phyloP scores from a whole-genome alignment of 2,113 vertebrate species.

The Psilopogon haemacephalus region DNA sequence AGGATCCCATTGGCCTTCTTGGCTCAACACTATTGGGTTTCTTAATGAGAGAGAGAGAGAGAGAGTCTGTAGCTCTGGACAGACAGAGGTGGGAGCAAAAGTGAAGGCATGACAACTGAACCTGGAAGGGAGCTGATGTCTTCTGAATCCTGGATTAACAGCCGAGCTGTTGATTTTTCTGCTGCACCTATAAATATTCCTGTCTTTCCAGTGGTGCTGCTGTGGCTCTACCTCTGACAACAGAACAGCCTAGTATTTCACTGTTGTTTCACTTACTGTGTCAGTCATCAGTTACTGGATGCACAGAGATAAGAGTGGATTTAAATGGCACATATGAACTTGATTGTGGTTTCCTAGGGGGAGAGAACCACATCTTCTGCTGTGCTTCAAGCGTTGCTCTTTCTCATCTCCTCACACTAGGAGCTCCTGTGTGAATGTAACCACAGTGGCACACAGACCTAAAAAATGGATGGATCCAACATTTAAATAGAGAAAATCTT shows the following conservation, averaged over 20 bases:
- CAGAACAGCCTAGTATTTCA: neutral
- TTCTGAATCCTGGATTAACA: neutral
- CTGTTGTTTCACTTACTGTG: neutral
- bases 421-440: neutral
- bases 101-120: neutral
- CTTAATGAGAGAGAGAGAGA: neutral
- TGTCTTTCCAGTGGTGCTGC: neutral
- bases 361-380: neutral
- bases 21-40: neutral
- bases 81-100: neutral
- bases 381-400: neutral
- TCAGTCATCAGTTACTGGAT: neutral
- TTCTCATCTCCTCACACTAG: conserved; percentile 5
- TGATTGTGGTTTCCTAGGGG: conserved; percentile 1
- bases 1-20: too few relatives aligned
- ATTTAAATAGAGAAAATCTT: conserved; percentile 21
- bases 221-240: neutral
- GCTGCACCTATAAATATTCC: neutral
- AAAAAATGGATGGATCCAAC: neutral
- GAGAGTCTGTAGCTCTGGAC: neutral
- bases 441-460: neutral
- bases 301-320: neutral
- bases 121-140: neutral
- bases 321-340: neutral
- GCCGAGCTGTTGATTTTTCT: neutral